Evolutionary conservation across 2,113 vertebrate genomes (phyloP).

Genomic region (Monarcha castaneiventris): DNA sequence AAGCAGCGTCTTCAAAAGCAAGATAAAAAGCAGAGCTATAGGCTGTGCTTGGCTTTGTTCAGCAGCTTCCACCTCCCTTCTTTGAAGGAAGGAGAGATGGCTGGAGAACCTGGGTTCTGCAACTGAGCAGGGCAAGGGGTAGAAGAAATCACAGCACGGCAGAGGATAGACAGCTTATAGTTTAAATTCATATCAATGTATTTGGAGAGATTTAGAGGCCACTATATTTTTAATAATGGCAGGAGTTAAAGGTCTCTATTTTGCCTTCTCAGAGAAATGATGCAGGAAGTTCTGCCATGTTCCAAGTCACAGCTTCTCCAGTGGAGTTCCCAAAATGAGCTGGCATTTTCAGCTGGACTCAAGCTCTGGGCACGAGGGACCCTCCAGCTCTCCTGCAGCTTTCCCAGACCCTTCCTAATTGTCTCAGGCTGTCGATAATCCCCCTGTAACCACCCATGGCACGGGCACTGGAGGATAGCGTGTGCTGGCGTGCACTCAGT

Average conservation of each 20-base stretch:
- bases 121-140: background rate
- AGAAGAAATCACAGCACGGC: background rate
- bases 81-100: background rate
- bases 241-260: background rate
- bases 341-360: background rate
- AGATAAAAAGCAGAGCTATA: slow-evolving; percentile 47
- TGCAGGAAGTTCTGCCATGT: background rate
- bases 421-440: background rate
- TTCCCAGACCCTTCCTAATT: background rate
- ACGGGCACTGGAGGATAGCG: background rate
- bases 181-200: background rate
- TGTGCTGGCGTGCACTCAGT: background rate
- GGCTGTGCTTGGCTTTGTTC: background rate
- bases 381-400: background rate
- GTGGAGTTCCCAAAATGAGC: background rate
- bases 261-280: background rate
- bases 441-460: background rate
- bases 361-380: background rate
- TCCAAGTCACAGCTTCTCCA: background rate
- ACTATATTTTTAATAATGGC: background rate
- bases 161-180: background rate
- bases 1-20: slow-evolving; percentile 42
- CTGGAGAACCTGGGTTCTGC: background rate
- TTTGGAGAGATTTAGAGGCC: background rate
- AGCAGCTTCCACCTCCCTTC: background rate